Percentiles rank a stretch among this genome's conserved stretches.
phyloP scores from a whole-genome alignment of 64 coral and sea anemone genomes.

The Montipora capricornis region DNA sequence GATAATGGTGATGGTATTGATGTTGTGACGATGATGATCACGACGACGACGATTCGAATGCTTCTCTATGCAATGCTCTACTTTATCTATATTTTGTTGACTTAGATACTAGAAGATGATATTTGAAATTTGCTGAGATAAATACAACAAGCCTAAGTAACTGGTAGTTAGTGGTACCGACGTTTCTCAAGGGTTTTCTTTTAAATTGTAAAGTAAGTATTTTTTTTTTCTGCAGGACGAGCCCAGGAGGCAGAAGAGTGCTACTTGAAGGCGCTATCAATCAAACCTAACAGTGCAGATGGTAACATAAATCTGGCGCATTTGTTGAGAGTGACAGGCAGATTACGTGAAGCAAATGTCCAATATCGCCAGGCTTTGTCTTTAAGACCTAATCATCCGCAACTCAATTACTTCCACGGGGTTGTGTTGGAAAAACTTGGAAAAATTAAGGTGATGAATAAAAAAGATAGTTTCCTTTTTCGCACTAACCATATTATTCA shows the following conservation, averaged over 20 bases:
- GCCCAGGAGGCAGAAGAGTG: constrained; percentile 67
- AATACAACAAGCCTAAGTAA: no score
- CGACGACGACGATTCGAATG: no score
- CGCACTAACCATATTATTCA: no score
- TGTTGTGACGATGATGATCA: no score
- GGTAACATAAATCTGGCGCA: constrained; percentile 81
- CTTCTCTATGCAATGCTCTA: no score
- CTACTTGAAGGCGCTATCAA: constrained; percentile 75
- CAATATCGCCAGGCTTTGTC: constrained; percentile 70
- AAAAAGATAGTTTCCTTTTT: no score
- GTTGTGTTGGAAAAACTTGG: constrained; percentile 84
- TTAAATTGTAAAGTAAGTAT: background rate
- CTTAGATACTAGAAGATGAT: no score
- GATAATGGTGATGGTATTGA: no score
- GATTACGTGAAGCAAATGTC: constrained; percentile 54
- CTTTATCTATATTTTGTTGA: no score
- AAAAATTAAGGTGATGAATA: constrained; percentile 51
- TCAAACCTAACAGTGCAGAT: constrained; percentile 82
- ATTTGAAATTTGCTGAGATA: no score
- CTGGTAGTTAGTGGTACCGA: no score
- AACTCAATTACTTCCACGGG: constrained; percentile 68
- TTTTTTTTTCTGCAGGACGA: constrained; percentile 36
- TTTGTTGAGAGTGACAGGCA: constrained; percentile 56
- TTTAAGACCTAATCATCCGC: constrained; percentile 60
- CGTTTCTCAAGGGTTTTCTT: no score